phyloP scores from a whole-genome alignment of 2,888 invertebrate species.

The Leptarthrus brevirostris region DNA sequence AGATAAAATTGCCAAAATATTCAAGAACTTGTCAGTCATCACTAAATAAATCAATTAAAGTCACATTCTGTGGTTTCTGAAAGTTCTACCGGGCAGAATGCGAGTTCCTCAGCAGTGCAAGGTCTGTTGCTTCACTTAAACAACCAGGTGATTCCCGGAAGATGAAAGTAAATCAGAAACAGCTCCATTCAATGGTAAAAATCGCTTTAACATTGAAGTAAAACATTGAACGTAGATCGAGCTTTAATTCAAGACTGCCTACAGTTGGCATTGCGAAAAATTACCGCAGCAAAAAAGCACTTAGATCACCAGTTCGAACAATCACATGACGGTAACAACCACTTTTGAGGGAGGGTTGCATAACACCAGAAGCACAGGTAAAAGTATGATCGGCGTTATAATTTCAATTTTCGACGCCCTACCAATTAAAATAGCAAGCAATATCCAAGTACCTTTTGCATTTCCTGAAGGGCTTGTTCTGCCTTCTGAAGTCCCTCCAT shows the following conservation, averaged over 20 bases:
- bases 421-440: too few species aligned
- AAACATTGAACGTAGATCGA: conserved; percentile 14
- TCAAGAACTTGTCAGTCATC: too few species aligned
- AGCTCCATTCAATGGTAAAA: not conserved
- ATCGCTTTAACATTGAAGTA: conserved; percentile 6
- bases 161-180: conserved; percentile 27
- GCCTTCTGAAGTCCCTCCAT: conserved; percentile 93
- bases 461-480: conserved; percentile 85
- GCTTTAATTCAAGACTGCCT: not conserved
- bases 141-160: too few species aligned
- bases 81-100: too few species aligned
- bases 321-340: conserved; percentile 30
- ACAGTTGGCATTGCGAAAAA: not conserved
- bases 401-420: too few species aligned
- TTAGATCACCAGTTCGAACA: conserved; percentile 14
- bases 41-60: too few species aligned
- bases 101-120: too few species aligned
- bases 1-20: too few species aligned
- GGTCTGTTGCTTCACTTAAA: too few species aligned
- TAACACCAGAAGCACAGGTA: conserved; percentile 7
- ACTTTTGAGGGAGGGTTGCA: conserved; percentile 10
- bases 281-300: not conserved
- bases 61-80: too few species aligned
- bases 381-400: not conserved
- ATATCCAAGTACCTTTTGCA: conserved; percentile 73